These are phyloP conservation scores for Eumaeus atala DNA, from an alignment of 1,140 invertebrate genomes.

Conservation along the genomic window DNA sequence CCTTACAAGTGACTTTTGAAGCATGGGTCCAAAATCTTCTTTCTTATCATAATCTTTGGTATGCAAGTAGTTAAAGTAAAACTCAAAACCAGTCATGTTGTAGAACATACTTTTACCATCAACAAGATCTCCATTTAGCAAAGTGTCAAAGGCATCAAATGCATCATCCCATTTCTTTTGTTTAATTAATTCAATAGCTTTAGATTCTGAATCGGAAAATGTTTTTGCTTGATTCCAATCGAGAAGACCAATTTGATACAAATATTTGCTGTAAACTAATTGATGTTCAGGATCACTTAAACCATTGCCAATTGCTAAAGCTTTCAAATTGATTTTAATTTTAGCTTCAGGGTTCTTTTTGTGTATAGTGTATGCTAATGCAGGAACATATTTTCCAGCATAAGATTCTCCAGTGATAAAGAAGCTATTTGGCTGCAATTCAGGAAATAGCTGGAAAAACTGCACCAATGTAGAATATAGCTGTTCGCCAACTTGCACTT, in stretches of 20 bases:
- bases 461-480: conserved; percentile 80
- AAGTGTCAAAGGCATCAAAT: conserved; percentile 80
- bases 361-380: conserved; percentile 84
- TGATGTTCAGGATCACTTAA: conserved; percentile 88
- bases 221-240: conserved; percentile 78
- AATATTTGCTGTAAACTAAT: conserved; percentile 85
- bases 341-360: conserved; percentile 71
- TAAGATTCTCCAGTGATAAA: conserved; percentile 92
- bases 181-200: conserved; percentile 76
- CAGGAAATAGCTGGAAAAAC: conserved; percentile 84
- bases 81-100: conserved; percentile 85
- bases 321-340: conserved; percentile 80
- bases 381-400: conserved; percentile 90
- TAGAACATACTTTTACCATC: conserved; percentile 79
- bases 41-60: conserved; percentile 67
- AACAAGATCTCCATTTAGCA: conserved; percentile 82
- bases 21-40: conserved; percentile 72
- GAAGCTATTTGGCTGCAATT: conserved; percentile 79
- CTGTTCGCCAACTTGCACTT: conserved; percentile 80
- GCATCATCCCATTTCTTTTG: conserved; percentile 78
- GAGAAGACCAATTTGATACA: conserved; percentile 87
- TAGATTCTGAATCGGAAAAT: conserved; percentile 77
- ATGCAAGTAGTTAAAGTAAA: conserved; percentile 87
- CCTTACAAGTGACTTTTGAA: conserved; percentile 77
- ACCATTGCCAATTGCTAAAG: conserved; percentile 90